These are phyloP conservation scores for Monochamus alternatus DNA, from an alignment of 2,888 invertebrate genomes.

Conservation along the genomic window DNA sequence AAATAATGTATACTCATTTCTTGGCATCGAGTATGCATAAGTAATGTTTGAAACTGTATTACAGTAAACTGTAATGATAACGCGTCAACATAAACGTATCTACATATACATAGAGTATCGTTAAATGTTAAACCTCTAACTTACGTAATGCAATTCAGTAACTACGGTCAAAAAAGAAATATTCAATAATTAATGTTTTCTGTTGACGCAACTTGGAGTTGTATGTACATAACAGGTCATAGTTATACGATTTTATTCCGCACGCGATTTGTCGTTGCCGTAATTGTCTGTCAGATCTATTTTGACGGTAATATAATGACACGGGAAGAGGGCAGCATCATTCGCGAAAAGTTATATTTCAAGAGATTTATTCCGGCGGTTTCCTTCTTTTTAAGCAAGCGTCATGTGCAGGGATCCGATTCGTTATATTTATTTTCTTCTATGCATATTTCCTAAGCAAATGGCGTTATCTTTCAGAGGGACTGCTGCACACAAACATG, in stretches of 20 bases:
- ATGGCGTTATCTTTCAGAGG: neutral
- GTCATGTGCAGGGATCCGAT: neutral
- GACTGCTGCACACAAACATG: constrained; percentile 8
- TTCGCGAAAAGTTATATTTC: constrained; percentile 5
- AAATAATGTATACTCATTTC: too few relatives aligned
- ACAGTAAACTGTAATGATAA: too few relatives aligned
- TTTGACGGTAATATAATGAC: neutral
- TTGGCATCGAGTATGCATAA: too few relatives aligned
- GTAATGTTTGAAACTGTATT: too few relatives aligned
- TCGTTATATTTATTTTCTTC: neutral
- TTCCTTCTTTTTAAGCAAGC: neutral
- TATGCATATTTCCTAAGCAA: neutral
- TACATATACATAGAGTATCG: too few relatives aligned
- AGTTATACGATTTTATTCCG: neutral
- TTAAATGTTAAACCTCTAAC: too few relatives aligned
- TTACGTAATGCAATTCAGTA: too few relatives aligned
- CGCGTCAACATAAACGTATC: too few relatives aligned
- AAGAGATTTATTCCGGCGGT: neutral
- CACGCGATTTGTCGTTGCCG: constrained; percentile 9
- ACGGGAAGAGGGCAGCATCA: neutral
- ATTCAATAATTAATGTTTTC: neutral
- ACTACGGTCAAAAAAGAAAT: neutral
- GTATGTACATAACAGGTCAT: neutral
- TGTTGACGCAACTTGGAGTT: neutral
- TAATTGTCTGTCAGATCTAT: constrained; percentile 16